phyloP scores from a whole-genome alignment of 2,888 invertebrate species.

The Caenorhabditis angaria region DNA sequence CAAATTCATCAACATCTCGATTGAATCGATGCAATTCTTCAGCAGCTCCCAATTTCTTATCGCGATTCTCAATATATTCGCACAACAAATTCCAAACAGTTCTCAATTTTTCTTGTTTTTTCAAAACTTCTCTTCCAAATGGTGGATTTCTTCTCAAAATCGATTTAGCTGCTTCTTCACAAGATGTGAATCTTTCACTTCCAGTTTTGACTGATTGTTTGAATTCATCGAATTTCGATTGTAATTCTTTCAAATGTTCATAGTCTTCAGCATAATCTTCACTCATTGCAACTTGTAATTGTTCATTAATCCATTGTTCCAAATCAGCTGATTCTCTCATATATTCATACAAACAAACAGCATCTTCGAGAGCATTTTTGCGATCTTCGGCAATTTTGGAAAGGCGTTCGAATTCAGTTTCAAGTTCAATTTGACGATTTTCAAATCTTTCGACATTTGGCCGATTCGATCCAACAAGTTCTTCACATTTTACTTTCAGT shows the following conservation, averaged over 20 bases:
- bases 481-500: constrained; percentile 50
- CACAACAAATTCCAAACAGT: constrained; percentile 85
- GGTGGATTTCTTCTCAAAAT: constrained; percentile 81
- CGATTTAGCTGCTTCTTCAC: constrained; percentile 88
- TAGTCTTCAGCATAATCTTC: constrained; percentile 94
- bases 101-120: constrained; percentile 73
- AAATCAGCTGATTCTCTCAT: constrained; percentile 81
- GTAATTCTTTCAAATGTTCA: constrained; percentile 78
- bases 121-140: constrained; percentile 85
- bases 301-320: constrained; percentile 90
- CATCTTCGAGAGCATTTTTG: constrained; percentile 82
- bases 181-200: constrained; percentile 87
- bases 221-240: constrained; percentile 90
- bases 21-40: constrained; percentile 97
- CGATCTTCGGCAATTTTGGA: constrained; percentile 51
- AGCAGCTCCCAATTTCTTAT: constrained; percentile 88
- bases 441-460: constrained; percentile 55
- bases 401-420: constrained; percentile 58
- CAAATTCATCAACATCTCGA: constrained; percentile 76
- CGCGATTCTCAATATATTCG: constrained; percentile 86
- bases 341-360: constrained; percentile 89
- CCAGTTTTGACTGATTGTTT: constrained; percentile 89
- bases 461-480: constrained; percentile 46
- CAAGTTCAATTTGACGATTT: constrained; percentile 59
- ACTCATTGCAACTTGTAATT: constrained; percentile 86